Conservation (phyloP, 2,888 invertebrate genomes). For the Ptilodon capucinus region DNA sequence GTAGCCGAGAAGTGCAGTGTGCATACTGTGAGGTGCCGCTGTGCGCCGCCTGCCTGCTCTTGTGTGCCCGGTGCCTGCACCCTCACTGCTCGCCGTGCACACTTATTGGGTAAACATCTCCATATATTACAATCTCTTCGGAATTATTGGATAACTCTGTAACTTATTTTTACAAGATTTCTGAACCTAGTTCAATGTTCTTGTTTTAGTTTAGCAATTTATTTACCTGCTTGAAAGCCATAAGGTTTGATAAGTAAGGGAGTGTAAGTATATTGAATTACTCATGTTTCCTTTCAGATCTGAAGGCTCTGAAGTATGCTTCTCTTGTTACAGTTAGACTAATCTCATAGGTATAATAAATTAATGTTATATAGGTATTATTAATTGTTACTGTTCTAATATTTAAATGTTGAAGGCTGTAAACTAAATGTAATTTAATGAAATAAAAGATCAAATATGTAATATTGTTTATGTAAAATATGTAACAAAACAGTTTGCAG, state of each 20-base stretch:
- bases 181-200: too few relatives aligned
- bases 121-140: background rate
- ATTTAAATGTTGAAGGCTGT: slow-evolving; percentile 30
- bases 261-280: too few relatives aligned
- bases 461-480: slow-evolving; percentile 44
- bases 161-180: too few relatives aligned
- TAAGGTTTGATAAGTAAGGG: too few relatives aligned
- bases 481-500: slow-evolving; percentile 34
- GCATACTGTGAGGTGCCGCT: slow-evolving; percentile 61
- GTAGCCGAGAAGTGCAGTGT: slow-evolving; percentile 39
- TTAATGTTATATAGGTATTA: slow-evolving; percentile 1
- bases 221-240: too few relatives aligned
- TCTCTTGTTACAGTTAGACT: slow-evolving; percentile 64
- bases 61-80: slow-evolving; percentile 47
- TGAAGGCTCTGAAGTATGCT: slow-evolving; percentile 60
- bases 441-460: slow-evolving; percentile 36
- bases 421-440: slow-evolving; percentile 20
- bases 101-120: slow-evolving; percentile 47
- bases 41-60: slow-evolving; percentile 49
- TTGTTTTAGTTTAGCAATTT: too few relatives aligned
- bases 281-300: slow-evolving; percentile 50
- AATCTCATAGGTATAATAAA: background rate
- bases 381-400: slow-evolving; percentile 12
- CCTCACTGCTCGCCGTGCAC: slow-evolving; percentile 56
- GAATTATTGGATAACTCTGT: too few relatives aligned